Evolutionary conservation across 2,113 vertebrate species (phyloP), one percentile per base, ranked within the genome.

Genomic region (Lutjanus erythropterus): DNA sequence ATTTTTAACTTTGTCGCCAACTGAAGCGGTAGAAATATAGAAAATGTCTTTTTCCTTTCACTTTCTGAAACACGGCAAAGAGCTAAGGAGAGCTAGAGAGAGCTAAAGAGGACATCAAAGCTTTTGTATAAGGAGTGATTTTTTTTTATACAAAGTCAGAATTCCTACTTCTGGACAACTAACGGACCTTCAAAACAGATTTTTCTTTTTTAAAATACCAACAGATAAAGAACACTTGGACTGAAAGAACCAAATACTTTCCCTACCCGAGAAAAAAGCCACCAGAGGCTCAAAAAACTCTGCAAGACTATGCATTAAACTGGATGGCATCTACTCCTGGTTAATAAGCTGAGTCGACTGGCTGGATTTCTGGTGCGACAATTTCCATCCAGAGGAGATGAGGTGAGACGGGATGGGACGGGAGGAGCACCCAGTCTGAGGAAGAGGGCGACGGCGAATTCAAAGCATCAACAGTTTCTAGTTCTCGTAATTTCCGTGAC

Each of bases 11-110:
- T 90, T 81, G 82, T 91, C 89, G 90, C 91, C 84, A 82, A 89
- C 90, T 87, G 87, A 93, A 92, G 92, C 87, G 50, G 89, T 93
- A 93, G 91, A 91, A 94, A 94, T 93, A 93, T 89, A 93, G 91
- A 93, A 92, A 91, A 91, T 47, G 83, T 90, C 47, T 84, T 89
- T 82, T 83, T 91, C 88, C 80, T 88, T 87, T 90, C 78, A 89
- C 92, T 87, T 85, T 87, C 81, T 64, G 69, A 91, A 91, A 91
- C 87, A 87, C 89, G 6, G 85, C 87, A 89, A 90, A 88, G 83
- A 89, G 84, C 84, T 85, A 86, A 85, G 74, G 88, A 89, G 64
- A 84, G 86, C 89, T 87, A 89, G 75, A 88, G 83, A 91, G 86
- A 81, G 90, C 83, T 88, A 90, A 78, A 89, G 85, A 92, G 90